Percentiles rank a stretch among this genome's conserved stretches.
phyloP scores from a whole-genome alignment of 2,113 vertebrate genomes.

The Grantiella picta region DNA sequence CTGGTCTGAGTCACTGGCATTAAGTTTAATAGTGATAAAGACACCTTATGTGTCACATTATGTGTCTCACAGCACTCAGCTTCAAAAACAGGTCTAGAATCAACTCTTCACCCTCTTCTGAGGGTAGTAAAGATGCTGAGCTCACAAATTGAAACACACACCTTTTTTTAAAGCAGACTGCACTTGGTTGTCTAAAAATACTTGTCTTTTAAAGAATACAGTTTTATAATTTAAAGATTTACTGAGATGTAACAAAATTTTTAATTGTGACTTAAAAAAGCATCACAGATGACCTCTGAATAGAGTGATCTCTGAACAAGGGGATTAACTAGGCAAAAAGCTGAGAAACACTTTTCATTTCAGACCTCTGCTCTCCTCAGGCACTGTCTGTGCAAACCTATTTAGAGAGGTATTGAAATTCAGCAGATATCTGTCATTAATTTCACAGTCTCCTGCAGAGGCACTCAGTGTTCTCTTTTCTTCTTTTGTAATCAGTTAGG shows the following conservation, averaged over 20 bases:
- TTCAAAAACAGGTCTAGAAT: background rate
- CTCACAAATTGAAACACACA: background rate
- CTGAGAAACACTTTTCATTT: background rate
- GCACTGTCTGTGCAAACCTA: background rate
- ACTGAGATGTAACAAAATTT: background rate
- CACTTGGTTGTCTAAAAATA: background rate
- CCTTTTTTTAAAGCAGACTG: background rate
- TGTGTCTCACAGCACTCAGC: background rate
- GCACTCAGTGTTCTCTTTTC: background rate
- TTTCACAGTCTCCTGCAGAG: background rate
- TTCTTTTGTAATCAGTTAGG: background rate
- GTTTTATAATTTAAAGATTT: background rate
- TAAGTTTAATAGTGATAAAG: background rate
- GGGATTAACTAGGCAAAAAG: background rate
- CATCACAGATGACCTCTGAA: background rate
- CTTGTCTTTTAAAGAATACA: background rate
- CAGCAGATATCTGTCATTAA: background rate
- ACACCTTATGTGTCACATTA: background rate
- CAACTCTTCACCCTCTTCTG: background rate
- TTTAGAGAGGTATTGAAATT: background rate
- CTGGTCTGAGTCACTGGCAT: background rate
- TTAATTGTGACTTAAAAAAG: background rate
- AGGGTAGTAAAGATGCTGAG: background rate
- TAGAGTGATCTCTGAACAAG: background rate
- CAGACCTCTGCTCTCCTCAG: background rate